Evolutionary conservation across 2,797 vertebrate genomes (phyloP).

Genomic region (Aeoliscus strigatus): DNA sequence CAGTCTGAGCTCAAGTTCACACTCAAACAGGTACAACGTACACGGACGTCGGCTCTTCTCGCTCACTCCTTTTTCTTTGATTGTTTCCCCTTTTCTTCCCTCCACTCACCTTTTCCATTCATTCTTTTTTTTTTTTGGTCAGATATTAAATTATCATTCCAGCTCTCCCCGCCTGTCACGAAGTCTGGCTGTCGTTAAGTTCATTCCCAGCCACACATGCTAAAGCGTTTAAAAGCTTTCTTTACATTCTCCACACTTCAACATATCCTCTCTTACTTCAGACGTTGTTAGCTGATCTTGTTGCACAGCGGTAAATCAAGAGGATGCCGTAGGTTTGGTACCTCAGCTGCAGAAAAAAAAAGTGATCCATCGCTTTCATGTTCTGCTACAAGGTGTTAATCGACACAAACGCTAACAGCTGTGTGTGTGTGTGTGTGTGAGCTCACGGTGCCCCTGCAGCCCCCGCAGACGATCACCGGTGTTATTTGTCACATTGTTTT

Average conservation of each 20-base stretch:
- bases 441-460: conserved; percentile 39
- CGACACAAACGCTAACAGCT: conserved; percentile 72
- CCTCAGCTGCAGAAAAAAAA: conserved; percentile 40
- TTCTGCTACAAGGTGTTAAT: conserved; percentile 69
- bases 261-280: conserved; percentile 23
- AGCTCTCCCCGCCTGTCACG: conserved; percentile 13
- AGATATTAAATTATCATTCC: conserved; percentile 5
- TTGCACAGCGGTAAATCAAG: conserved; percentile 56
- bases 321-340: conserved; percentile 37
- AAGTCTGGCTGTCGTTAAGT: conserved; percentile 33
- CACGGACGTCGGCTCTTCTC: conserved; percentile 10
- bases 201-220: conserved; percentile 39
- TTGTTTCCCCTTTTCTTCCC: neutral
- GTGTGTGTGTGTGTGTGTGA: conserved; percentile 58
- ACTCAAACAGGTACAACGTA: conserved; percentile 6
- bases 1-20: conserved; percentile 42
- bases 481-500: no score
- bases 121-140: conserved; percentile 1
- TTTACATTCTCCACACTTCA: conserved; percentile 52
- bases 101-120: conserved; percentile 10
- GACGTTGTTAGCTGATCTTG: conserved; percentile 55
- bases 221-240: conserved; percentile 55
- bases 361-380: conserved; percentile 63
- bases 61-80: neutral
- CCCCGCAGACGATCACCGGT: conserved; percentile 9